Conservation (phyloP, 2,888 invertebrate species). For the Thereva nobilitata region DNA sequence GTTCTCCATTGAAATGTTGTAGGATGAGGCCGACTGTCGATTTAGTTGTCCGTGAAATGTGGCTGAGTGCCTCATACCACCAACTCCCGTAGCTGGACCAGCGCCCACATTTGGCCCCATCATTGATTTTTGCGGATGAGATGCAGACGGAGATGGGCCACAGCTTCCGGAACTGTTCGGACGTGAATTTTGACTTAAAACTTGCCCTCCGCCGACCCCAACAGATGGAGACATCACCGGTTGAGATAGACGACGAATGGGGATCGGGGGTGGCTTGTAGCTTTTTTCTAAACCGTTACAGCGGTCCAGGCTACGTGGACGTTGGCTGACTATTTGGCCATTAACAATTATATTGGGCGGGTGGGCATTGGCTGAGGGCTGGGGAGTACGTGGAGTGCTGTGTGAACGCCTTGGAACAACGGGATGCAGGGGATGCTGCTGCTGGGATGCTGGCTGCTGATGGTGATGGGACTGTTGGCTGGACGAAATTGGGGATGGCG, state of each 20-base stretch:
- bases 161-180: constrained; percentile 43
- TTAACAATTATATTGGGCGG: constrained; percentile 36
- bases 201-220: constrained; percentile 17
- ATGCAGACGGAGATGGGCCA: constrained; percentile 28
- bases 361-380: constrained; percentile 35
- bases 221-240: constrained; percentile 29
- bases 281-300: constrained; percentile 50
- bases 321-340: constrained; percentile 45
- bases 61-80: constrained; percentile 54
- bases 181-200: constrained; percentile 35
- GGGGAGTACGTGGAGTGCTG: constrained; percentile 53
- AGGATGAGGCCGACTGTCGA: constrained; percentile 44
- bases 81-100: constrained; percentile 11
- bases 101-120: not conserved
- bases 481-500: constrained; percentile 43
- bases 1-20: constrained; percentile 34
- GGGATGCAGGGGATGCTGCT: constrained; percentile 44
- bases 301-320: constrained; percentile 56
- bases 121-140: constrained; percentile 36
- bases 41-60: constrained; percentile 53
- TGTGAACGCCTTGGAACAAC: constrained; percentile 56
- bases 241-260: constrained; percentile 49
- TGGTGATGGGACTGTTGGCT: constrained; percentile 29
- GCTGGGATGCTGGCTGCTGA: constrained; percentile 19
- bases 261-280: constrained; percentile 54